Evolutionary conservation across 2,888 invertebrate genomes (phyloP).

Genomic region (Protodeltote pygarga): DNA sequence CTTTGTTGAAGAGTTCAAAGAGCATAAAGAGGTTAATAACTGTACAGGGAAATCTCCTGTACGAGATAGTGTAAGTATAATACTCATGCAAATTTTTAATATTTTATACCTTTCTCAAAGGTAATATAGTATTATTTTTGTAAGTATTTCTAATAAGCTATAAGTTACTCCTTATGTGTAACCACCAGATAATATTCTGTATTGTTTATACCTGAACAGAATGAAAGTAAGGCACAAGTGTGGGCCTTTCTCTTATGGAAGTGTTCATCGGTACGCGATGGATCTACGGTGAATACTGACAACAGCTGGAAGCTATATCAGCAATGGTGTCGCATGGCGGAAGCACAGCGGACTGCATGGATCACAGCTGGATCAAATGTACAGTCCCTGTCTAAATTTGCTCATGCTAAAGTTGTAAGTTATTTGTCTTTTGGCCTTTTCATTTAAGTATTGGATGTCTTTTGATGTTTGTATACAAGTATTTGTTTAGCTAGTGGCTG

Average conservation of each 20-base stretch:
- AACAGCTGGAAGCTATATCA: conserved; percentile 94
- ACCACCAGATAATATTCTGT: background rate
- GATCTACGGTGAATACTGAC: conserved; percentile 81
- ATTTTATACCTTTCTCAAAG: background rate
- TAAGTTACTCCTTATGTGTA: background rate
- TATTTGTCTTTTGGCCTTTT: conserved; percentile 43
- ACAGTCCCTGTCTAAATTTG: conserved; percentile 90
- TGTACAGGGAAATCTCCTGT: conserved; percentile 89
- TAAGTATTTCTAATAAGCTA: background rate
- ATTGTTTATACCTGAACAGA: too few species aligned
- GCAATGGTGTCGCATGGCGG: conserved; percentile 93
- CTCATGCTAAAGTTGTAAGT: conserved; percentile 89
- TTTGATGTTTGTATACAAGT: too few species aligned
- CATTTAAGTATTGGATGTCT: too few species aligned
- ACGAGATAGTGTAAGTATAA: conserved; percentile 88
- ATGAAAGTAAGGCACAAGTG: conserved; percentile 93
- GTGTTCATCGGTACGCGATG: conserved; percentile 79
- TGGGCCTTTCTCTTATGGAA: conserved; percentile 96
- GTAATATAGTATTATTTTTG: background rate
- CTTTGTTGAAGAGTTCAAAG: conserved; percentile 92
- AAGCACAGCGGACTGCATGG: conserved; percentile 91
- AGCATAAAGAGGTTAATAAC: conserved; percentile 88
- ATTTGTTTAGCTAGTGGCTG: too few species aligned
- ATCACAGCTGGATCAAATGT: conserved; percentile 92
- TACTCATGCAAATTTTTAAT: background rate